A percentile compares a stretch with the other conserved stretches of the same genome.
phyloP scores from a whole-genome alignment of 2,113 vertebrate species.

The Crypturellus undulatus region DNA sequence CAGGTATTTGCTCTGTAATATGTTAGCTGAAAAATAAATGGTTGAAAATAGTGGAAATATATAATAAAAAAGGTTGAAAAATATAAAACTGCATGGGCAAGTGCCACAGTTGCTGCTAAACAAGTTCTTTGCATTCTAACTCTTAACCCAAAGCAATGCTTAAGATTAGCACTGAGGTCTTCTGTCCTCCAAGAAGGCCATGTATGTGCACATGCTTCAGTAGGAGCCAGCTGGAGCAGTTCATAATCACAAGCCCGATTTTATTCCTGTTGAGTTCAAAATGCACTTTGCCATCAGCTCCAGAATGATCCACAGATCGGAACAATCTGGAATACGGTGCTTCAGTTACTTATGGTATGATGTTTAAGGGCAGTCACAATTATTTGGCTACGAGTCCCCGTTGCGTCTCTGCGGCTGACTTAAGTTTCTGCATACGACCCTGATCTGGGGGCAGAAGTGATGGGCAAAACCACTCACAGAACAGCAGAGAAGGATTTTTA shows the following conservation, averaged over 20 bases:
- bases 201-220: neutral
- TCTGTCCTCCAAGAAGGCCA: neutral
- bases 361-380: neutral
- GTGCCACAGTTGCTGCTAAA: neutral
- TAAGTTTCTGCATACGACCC: rapidly evolving
- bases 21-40: neutral
- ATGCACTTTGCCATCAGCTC: neutral
- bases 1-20: neutral
- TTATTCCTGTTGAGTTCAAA: neutral
- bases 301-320: too few relatives aligned
- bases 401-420: rapidly evolving
- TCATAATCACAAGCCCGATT: neutral
- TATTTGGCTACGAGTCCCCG: rapidly evolving
- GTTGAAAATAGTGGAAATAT: too few relatives aligned
- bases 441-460: neutral
- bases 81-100: neutral
- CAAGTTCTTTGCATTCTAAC: neutral
- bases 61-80: too few relatives aligned
- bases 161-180: neutral
- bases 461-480: neutral
- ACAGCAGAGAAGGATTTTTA: neutral
- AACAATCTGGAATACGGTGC: rapidly evolving
- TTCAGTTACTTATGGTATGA: rapidly evolving
- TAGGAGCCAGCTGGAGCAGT: neutral
- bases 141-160: neutral